Conservation (phyloP, 2,113 vertebrate species). For the Alouatta palliata region DNA sequence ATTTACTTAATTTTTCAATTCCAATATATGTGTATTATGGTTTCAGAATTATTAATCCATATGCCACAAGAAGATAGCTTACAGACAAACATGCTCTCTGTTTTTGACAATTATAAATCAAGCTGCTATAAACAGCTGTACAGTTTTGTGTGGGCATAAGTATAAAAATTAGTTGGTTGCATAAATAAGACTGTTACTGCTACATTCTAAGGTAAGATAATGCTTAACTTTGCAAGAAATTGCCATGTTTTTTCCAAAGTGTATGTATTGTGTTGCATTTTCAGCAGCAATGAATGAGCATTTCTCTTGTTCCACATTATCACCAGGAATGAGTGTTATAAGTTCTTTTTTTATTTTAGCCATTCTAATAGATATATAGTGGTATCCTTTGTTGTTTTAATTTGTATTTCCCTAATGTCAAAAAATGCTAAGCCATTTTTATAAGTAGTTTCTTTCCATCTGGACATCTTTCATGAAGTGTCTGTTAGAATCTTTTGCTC, state of each 20-base stretch:
- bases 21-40: no score
- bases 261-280: neutral
- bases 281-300: neutral
- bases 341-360: neutral
- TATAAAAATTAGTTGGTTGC: neutral
- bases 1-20: neutral
- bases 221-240: neutral
- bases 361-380: neutral
- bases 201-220: neutral
- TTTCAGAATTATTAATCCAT: neutral
- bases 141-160: neutral
- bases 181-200: neutral
- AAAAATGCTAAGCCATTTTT: neutral
- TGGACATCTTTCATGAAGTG: neutral
- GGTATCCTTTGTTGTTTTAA: neutral
- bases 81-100: neutral
- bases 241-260: neutral
- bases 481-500: neutral
- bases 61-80: no score
- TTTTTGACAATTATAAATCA: neutral
- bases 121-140: neutral
- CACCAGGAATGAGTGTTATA: neutral
- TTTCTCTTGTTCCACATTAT: neutral
- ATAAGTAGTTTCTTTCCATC: neutral
- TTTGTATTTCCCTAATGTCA: neutral